A percentile compares a stretch with the other conserved stretches of the same genome.
Conservation (phyloP, 2,797 vertebrate species). For the Schizopygopsis malacanthus region DNA sequence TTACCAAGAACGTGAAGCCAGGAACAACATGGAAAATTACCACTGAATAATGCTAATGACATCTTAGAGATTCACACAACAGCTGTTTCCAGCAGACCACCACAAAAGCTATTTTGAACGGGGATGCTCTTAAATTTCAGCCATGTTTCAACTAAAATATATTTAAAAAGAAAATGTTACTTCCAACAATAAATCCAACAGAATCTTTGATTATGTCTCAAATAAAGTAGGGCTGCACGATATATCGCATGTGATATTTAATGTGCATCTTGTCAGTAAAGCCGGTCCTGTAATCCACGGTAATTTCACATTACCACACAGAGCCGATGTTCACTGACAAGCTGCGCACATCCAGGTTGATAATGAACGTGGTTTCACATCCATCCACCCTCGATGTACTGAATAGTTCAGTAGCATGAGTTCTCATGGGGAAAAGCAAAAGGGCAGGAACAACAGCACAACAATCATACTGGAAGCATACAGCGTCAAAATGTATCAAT, state of each 20-base stretch:
- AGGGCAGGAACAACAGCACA: background rate
- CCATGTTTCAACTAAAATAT: background rate
- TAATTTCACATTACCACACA: too few relatives aligned
- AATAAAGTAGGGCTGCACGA: background rate
- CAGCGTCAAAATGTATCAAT: background rate
- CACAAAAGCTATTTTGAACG: background rate
- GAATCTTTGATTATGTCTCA: background rate
- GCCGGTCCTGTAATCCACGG: too few relatives aligned
- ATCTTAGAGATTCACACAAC: background rate
- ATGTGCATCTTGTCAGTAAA: too few relatives aligned
- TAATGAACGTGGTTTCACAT: background rate
- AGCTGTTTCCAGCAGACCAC: background rate
- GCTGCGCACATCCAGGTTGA: too few relatives aligned
- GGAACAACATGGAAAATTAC: background rate
- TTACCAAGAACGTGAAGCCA: background rate
- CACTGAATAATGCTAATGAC: background rate
- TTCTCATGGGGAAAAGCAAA: background rate
- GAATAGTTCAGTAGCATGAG: background rate
- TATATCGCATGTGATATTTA: too few relatives aligned
- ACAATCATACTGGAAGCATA: background rate
- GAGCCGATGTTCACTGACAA: too few relatives aligned
- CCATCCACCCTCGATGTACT: background rate
- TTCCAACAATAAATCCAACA: background rate
- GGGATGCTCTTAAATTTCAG: background rate
- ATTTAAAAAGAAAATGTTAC: background rate